These are phyloP conservation scores for Aphidius colemani DNA, from an alignment of 2,888 invertebrate genomes.

Conservation along the genomic window DNA sequence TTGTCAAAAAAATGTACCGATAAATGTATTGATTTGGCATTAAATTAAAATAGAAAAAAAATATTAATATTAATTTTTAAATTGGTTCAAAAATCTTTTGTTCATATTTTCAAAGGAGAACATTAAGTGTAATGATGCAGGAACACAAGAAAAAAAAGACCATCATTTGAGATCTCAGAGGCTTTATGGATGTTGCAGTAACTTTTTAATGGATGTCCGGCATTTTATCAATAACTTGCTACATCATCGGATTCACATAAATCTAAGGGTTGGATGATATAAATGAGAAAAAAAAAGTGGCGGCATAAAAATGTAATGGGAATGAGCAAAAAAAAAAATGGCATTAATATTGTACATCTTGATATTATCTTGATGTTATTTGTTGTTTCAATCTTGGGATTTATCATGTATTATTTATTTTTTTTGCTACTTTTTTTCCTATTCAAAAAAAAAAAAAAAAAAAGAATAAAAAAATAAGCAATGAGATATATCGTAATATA, in stretches of 20 bases:
- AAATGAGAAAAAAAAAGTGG: constrained; percentile 2
- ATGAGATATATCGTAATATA: no score
- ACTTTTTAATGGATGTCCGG: constrained; percentile 41
- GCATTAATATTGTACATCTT: neutral
- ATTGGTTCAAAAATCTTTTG: neutral
- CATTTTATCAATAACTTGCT: constrained; percentile 15
- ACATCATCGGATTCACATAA: constrained; percentile 13
- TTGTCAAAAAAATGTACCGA: no score
- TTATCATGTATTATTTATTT: no score
- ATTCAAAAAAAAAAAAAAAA: no score
- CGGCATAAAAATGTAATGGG: neutral
- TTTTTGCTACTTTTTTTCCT: no score
- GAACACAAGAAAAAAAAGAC: neutral
- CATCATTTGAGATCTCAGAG: constrained; percentile 20
- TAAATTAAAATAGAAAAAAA: no score
- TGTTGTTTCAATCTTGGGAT: no score
- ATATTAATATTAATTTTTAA: no score
- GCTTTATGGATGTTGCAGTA: constrained; percentile 43
- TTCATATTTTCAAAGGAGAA: neutral
- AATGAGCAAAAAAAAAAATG: neutral
- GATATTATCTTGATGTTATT: no score
- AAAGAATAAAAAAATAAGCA: no score
- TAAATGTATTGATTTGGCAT: no score
- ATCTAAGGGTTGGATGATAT: neutral
- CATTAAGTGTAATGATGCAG: neutral